Evolutionary conservation across 1,140 invertebrate genomes (phyloP).

Genomic region (Hestina assimilis): DNA sequence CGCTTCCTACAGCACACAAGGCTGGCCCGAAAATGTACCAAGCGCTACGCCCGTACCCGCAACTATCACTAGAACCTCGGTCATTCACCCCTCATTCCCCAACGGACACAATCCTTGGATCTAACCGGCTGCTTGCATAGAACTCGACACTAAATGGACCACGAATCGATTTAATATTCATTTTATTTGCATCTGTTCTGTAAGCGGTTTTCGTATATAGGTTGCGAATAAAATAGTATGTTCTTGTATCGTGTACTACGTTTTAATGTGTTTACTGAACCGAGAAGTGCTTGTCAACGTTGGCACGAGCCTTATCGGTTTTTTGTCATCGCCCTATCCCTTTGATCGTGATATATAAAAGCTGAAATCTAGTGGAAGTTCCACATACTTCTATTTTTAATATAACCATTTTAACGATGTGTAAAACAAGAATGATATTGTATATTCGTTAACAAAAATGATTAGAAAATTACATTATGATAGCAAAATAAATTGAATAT

Average conservation of each 20-base stretch:
- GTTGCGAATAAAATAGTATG: conserved; percentile 16
- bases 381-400: conserved; percentile 14
- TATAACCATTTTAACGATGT: neutral
- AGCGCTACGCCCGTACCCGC: conserved; percentile 37
- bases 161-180: conserved; percentile 29
- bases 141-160: conserved; percentile 25
- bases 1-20: conserved; percentile 35
- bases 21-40: conserved; percentile 35
- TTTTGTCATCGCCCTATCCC: conserved; percentile 24
- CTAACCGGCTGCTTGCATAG: conserved; percentile 29
- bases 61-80: conserved; percentile 47
- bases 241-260: conserved; percentile 10
- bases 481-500: conserved; percentile 9
- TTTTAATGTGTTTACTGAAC: conserved; percentile 23
- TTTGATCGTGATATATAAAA: conserved; percentile 21
- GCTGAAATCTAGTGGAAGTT: conserved; percentile 13
- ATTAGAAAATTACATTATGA: no score
- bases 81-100: conserved; percentile 40
- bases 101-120: conserved; percentile 48
- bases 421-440: neutral
- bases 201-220: conserved; percentile 13
- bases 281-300: conserved; percentile 12
- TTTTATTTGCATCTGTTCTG: conserved; percentile 23
- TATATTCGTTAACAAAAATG: no score
- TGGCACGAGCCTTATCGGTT: conserved; percentile 21